A percentile compares a stretch with the other conserved stretches of the same genome.
phyloP scores from a whole-genome alignment of 2,113 vertebrate species.

The Nettapus auritus region DNA sequence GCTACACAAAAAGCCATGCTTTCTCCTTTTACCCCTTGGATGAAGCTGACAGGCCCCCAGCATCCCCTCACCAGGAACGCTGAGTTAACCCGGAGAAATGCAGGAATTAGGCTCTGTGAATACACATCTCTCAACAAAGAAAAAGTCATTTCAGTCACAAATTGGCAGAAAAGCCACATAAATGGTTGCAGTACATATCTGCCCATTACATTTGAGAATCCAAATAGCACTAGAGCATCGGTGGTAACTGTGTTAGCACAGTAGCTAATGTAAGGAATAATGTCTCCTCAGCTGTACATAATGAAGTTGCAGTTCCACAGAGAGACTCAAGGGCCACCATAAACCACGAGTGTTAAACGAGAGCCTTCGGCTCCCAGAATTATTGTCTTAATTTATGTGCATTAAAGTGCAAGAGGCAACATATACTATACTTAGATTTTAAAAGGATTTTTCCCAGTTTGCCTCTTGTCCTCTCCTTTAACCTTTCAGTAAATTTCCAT shows the following conservation, averaged over 20 bases:
- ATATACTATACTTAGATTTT: slow-evolving; percentile 14
- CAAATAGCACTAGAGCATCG: not conserved
- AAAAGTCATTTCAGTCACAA: not conserved
- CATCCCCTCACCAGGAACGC: not conserved
- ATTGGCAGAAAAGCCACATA: slow-evolving; percentile 1
- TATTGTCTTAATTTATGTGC: slow-evolving; percentile 61
- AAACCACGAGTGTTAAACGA: slow-evolving; percentile 43
- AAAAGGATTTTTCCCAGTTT: slow-evolving; percentile 52
- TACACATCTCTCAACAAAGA: not conserved
- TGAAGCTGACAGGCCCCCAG: not conserved
- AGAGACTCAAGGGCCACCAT: slow-evolving; percentile 41
- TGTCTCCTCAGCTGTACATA: not conserved
- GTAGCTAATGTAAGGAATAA: slow-evolving; percentile 14
- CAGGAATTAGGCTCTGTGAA: not conserved
- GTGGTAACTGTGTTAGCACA: not conserved
- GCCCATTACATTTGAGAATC: not conserved
- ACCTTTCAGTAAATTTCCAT: slow-evolving; percentile 5
- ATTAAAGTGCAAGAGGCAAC: slow-evolving; percentile 20
- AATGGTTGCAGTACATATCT: not conserved
- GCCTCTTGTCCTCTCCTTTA: slow-evolving; percentile 61
- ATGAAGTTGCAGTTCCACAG: slow-evolving; percentile 52
- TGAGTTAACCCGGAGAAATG: not conserved
- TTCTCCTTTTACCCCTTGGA: not conserved
- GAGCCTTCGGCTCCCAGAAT: slow-evolving; percentile 54
- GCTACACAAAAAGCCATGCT: not conserved